Evolutionary conservation across 2,113 vertebrate species (phyloP).

Genomic region (Gobius niger): DNA sequence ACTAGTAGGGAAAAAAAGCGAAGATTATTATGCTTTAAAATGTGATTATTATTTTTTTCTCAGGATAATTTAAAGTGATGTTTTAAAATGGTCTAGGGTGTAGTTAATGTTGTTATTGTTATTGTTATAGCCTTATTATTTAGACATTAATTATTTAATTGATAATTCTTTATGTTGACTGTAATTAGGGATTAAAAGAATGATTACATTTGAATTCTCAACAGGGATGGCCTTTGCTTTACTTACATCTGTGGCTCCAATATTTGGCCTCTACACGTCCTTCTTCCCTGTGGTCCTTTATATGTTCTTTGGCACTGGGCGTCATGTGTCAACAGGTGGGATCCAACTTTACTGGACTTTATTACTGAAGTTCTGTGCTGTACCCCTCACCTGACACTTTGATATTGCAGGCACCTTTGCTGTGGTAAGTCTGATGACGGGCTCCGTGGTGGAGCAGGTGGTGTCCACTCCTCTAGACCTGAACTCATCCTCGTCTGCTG

Average conservation of each 20-base stretch:
- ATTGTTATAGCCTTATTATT: too few relatives aligned
- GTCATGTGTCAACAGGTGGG: constrained; percentile 88
- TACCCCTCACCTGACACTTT: not conserved
- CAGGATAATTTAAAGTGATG: too few relatives aligned
- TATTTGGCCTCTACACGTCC: constrained; percentile 91
- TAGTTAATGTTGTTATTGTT: too few relatives aligned
- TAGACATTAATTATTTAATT: too few relatives aligned
- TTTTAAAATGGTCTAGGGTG: too few relatives aligned
- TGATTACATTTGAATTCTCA: too few relatives aligned
- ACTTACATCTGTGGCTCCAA: constrained; percentile 89
- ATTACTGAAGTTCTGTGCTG: not conserved
- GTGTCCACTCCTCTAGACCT: constrained; percentile 77
- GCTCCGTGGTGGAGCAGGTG: constrained; percentile 85
- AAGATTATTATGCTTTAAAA: too few relatives aligned
- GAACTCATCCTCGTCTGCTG: constrained; percentile 76
- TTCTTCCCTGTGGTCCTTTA: constrained; percentile 90
- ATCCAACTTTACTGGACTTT: not conserved
- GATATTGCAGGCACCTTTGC: constrained; percentile 85
- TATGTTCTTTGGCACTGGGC: constrained; percentile 88
- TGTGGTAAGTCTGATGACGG: constrained; percentile 90
- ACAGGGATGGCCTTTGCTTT: constrained; percentile 92
- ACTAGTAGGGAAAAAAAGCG: too few relatives aligned
- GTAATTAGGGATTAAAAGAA: too few relatives aligned
- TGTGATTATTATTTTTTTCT: too few relatives aligned
- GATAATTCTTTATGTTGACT: too few relatives aligned